Conservation (phyloP, 2,888 invertebrate species). For the Conops quadrifasciatus region DNA sequence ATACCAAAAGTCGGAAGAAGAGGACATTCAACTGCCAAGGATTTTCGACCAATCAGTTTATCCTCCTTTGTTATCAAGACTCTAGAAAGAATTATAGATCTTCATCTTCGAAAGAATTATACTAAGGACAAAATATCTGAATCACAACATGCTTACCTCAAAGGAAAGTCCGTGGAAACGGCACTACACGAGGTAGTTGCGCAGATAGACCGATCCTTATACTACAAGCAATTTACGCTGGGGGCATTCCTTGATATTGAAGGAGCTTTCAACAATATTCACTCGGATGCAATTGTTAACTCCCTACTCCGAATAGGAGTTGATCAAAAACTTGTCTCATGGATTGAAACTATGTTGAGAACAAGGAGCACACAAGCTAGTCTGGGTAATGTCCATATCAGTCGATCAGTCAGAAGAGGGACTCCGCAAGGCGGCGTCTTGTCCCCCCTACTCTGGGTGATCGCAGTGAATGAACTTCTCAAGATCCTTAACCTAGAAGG, state of each 20-base stretch:
- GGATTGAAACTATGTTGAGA: background rate
- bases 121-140: background rate
- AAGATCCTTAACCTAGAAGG: background rate
- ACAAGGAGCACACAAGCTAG: background rate
- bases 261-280: slow-evolving; percentile 12
- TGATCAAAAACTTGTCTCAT: background rate
- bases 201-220: background rate
- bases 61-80: background rate
- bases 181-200: background rate
- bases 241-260: slow-evolving; percentile 17
- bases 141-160: background rate
- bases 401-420: slow-evolving; percentile 1
- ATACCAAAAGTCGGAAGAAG: background rate
- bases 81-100: background rate
- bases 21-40: background rate
- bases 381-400: background rate
- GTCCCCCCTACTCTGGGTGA: background rate
- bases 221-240: slow-evolving; percentile 7
- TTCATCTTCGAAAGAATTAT: background rate
- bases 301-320: background rate
- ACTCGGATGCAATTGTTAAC: background rate
- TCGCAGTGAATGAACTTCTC: background rate
- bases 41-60: background rate
- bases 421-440: slow-evolving; percentile 1
- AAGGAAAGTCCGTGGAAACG: background rate